Base-by-base conservation (phyloP, 2,113 vertebrate genomes). In the Psophia crepitans region DNA sequence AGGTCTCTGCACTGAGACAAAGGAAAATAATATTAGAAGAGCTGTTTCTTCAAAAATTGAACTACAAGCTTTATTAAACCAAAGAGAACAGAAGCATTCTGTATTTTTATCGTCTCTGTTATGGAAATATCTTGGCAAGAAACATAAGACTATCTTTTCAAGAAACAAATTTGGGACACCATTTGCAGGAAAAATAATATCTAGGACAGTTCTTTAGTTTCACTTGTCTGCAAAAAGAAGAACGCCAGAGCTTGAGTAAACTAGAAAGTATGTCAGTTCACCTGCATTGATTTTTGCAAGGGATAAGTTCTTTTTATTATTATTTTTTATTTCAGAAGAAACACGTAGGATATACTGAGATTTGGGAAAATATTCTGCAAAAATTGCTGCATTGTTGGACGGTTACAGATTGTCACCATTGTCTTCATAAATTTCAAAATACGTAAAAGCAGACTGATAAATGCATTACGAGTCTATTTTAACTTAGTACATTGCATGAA, bases 321-420 rank as follows among this genome's bases (percentile, higher is more conserved):
- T 51, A 26, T 26, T 26, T 51, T 51, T 51, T 24, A 54, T 51
- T 15, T 5, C 14, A 17, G 30, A 54, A 60, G 26, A 46, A 78
- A 41, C 2, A 16, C 0, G 0, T 23, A 33, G 2, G 6, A 5
- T 39, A 28, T 43, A 77, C 10, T 21, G 19, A 13, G 17, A 51
- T 82, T 53, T 58, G 30, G 70, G 18, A 76, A 48, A 86, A 27
- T 2, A 48, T 54, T 49, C 16, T 53, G 35, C 9, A 54, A 54
- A 57, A 63, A 79, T 28, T 68, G 9, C 8, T 0, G 1, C 5
- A 5, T 39, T 77, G 20, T 49, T 65, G 48, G n/a, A 41, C 27
- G 79, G 65, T 63, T 69, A 69, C 10, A 58, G n/a, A 58, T 27
- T 53, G 12, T 4, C 5, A 48, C 37, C 28, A 33, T 3, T 37